Evolutionary conservation across 2,797 vertebrate species (phyloP), one percentile per base, ranked within the genome.

Genomic region (Steatocranus sp.): DNA sequence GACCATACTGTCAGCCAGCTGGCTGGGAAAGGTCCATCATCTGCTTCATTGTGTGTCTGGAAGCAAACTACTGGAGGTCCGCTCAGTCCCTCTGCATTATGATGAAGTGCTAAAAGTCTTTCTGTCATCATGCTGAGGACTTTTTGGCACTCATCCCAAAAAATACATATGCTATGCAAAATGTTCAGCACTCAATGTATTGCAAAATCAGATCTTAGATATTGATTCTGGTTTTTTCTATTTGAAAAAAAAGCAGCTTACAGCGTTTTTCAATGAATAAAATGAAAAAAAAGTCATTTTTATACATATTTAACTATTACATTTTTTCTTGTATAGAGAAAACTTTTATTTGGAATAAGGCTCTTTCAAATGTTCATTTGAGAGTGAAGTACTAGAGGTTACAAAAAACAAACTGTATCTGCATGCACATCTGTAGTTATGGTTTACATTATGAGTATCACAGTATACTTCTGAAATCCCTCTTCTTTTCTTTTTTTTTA

Each of bases 41-140:
- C 82, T 88, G 85, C 85, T 85, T 85, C 82, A 81, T 48, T 86
- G 87, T 87, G 81, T 91, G 82, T 90, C 15, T 92, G 68, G 54
- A 76, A 53, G 88, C 81, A 86, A 87, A 85, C 84, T 75, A 74
- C 89, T 83, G 82, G 90, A 43, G 82, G 79, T 83, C 63, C 1
- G 8, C 46, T 83, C 75, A 23, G 74, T 75, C 58, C 82, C 10
- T 86, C 36, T 80, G 75, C 10, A 38, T 0, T 12, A 74, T 23
- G 27, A 12, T 4, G 34, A 23, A 78, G 63, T 53, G 49, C 14
- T 43, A 41, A 86, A 85, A 78, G 38, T 66, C 51, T 79, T 17
- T 48, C 4, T 11, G 54, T 49, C 27, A 20, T 78, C 49, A 49
- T 4, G 6, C 14, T 56, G 63, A 83, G 20, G 12, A 46, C 48